Base-by-base conservation (phyloP, 2,113 vertebrate species). In the Dolichallabes microphthalmus region DNA sequence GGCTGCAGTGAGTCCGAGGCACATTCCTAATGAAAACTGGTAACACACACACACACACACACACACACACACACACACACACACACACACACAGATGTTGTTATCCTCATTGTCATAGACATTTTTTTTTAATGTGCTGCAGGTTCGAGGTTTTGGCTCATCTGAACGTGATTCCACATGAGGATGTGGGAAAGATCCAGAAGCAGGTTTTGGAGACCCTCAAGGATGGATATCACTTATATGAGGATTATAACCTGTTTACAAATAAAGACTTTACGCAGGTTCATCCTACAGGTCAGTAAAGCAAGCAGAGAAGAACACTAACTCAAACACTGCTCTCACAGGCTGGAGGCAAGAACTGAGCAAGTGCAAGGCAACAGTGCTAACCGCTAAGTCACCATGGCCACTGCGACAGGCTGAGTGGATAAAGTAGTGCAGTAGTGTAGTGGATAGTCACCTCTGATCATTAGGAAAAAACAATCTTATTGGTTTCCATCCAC, bases 111-210 rank as follows among this genome's bases (percentile, higher is more conserved):
- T 25, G 22, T 63, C 12, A 13, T 30, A 25, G 39, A 63, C 61
- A n/a, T n/a, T 9, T 15, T 81, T 12, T 84, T 57, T 35, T 57
- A 2, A 61, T 4, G 20, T 53, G 64, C 20, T 71, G 20, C 19
- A 95, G 93, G 75, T 95, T 92, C 77, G 6, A 84, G 25, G 89
- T 92, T 74, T 76, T 92, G 88, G 90, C 90, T 52, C 82, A 93
- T 20, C 12, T 91, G 5, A 93, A 8, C 1, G 90, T 93, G 27
- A 86, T 87, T 63, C 93, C 93, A 22, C 12, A 45, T 1, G 0
- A 15, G 68, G 90, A 94, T 19, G 93, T 94, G 75, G 89, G 92
- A 22, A 1, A 9, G 30, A 83, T 93, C 20, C 92, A 94, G 79
- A 57, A 15, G 0, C 7, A 84, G 30, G 82, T 94, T 10, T 3